These are phyloP conservation scores for Epinephelus awoara DNA, from an alignment of 2,797 vertebrate genomes.

Conservation along the genomic window DNA sequence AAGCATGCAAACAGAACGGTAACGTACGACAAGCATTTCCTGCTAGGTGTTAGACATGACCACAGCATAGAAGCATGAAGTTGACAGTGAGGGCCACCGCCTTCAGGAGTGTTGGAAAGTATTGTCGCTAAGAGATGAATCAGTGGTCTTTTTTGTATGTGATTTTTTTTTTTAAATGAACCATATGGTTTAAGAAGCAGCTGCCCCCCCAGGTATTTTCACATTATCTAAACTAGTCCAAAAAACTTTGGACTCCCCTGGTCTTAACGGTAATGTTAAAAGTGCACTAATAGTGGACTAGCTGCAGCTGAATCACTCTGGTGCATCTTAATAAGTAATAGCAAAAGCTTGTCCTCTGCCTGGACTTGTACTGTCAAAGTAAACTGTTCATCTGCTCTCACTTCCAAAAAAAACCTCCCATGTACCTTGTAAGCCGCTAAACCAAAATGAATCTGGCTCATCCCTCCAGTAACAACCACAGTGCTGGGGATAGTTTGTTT, in stretches of 20 bases:
- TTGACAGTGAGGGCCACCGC: no score
- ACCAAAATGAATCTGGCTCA: constrained; percentile 42
- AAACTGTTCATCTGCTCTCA: constrained; percentile 22
- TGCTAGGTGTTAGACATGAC: no score
- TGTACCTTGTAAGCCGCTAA: constrained; percentile 37
- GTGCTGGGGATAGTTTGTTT: constrained; percentile 57
- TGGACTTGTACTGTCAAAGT: constrained; percentile 27
- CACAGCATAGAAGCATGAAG: no score
- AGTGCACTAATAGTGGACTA: constrained; percentile 5
- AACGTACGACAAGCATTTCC: no score
- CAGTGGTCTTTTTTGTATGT: no score
- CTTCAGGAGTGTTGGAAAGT: no score
- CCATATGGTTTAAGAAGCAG: no score
- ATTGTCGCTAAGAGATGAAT: no score
- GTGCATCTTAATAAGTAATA: constrained; percentile 1
- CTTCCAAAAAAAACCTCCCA: constrained; percentile 46
- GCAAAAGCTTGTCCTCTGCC: constrained; percentile 13
- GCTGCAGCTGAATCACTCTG: constrained; percentile 11
- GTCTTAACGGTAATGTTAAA: background rate
- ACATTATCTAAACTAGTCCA: background rate
- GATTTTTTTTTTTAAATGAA: no score
- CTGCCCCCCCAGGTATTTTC: background rate
- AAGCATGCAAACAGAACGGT: no score
- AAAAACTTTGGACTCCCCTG: no score
- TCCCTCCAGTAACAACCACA: constrained; percentile 46